phyloP scores from a whole-genome alignment of 2,797 vertebrate genomes.

The Neosilurus hyrtlii region DNA sequence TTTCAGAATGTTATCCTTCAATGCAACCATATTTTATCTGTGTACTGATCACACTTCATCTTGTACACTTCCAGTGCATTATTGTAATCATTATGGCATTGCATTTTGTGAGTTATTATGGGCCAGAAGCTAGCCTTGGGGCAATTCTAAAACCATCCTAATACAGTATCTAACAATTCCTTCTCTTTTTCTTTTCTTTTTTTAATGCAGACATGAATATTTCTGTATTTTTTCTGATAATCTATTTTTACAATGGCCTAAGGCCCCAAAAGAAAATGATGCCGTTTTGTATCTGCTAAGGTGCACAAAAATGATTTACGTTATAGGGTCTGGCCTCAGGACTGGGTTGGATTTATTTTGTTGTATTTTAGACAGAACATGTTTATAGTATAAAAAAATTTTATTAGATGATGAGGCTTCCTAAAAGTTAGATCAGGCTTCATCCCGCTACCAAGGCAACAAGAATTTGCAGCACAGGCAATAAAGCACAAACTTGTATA shows the following conservation, averaged over 20 bases:
- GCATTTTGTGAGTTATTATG: not conserved
- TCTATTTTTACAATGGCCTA: not conserved
- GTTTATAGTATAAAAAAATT: conserved; percentile 23
- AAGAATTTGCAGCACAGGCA: not conserved
- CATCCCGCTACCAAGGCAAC: not conserved
- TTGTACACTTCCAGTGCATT: not conserved
- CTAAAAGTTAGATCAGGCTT: not conserved
- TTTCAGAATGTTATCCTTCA: not conserved
- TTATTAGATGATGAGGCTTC: not conserved
- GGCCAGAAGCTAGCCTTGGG: not conserved
- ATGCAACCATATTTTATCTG: not conserved
- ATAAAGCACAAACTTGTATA: not conserved
- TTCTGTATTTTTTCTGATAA: conserved; percentile 22
- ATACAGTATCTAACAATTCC: conserved; percentile 5
- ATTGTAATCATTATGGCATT: not conserved
- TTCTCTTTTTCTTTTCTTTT: not conserved
- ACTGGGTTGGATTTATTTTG: not conserved
- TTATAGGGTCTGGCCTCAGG: conserved; percentile 17
- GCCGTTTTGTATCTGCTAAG: conserved; percentile 15
- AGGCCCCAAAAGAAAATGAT: not conserved
- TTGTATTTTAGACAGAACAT: not conserved
- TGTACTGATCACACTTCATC: not conserved
- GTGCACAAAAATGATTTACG: conserved; percentile 9
- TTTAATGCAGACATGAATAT: conserved; percentile 5
- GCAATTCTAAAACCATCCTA: not conserved